Evolutionary conservation across 2,797 vertebrate species (phyloP), one percentile per base, ranked within the genome.

Genomic region (Scyliorhinus canicula): DNA sequence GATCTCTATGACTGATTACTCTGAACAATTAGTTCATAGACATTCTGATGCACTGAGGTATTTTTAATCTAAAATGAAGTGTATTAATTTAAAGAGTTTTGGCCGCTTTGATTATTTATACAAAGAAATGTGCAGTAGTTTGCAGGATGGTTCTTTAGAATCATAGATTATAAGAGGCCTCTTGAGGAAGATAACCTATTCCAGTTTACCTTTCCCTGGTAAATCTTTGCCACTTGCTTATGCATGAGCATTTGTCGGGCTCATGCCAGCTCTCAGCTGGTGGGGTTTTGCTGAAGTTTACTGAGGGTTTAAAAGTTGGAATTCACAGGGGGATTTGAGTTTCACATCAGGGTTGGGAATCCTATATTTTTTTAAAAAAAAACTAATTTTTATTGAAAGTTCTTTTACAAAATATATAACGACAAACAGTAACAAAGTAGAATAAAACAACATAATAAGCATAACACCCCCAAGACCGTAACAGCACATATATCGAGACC

Each of bases 1-100:
- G 91, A 69, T 93, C 24, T 28, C 40, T 93, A 65, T 65, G 90
- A 93, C 52, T 65, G 52, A 93, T 93, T 63, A 93, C 63, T 69
- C 44, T 47, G 60, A 40, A 50, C 63, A 69, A 65, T 93, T 50
- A 93, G 91, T 44, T 93, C n/a, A 44, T 69, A 44, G 60, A 69
- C 40, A 26, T 44, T 93, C 21, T 40, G 35, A 93, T 11, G 63
- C 9, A 5, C 31, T 35, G 52, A 55, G 85, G 35, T 19, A 84
- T 35, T 16, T 55, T 88, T 35, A 88, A 35, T 1, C 4, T 82
- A 82, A 82, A 82, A 8, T 26, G 44, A 88, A 57, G 31, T 8
- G 14, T n/a, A 31, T 57, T 86, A 86, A 86, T 55, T 86, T 52
- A 50, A 55, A 86, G 26, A 12, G 28, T 52, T 86, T 52, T 86